Evolutionary conservation across 2,113 vertebrate genomes (phyloP).

Genomic region (Pycnonotus jocosus): DNA sequence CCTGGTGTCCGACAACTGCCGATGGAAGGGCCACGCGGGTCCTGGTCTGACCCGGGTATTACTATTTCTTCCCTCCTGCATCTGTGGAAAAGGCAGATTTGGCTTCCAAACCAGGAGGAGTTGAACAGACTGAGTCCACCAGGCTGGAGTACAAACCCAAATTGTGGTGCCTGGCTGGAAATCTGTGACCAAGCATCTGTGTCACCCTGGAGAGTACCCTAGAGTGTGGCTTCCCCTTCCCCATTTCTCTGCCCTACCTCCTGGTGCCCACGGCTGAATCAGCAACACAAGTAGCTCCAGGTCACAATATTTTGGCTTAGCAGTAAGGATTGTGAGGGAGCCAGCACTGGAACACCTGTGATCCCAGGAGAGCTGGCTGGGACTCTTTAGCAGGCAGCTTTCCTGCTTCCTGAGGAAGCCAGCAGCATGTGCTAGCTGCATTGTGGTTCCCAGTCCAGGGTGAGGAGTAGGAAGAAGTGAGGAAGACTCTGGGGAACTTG

Average conservation of each 20-base stretch:
- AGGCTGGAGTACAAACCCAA: neutral
- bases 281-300: neutral
- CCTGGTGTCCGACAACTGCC: fast-evolving
- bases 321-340: neutral
- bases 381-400: neutral
- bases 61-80: neutral
- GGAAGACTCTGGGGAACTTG: neutral
- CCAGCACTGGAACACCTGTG: neutral
- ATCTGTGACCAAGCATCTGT: neutral
- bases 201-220: neutral
- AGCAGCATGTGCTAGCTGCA: neutral
- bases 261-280: neutral
- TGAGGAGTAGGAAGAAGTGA: neutral
- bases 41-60: neutral
- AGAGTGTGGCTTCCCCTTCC: neutral
- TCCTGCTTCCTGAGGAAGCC: neutral
- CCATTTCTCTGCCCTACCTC: neutral
- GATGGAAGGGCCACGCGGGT: fast-evolving
- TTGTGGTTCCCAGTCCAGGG: neutral
- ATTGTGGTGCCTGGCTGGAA: neutral
- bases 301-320: neutral
- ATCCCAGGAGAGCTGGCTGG: neutral
- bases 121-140: neutral
- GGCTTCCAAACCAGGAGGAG: neutral
- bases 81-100: neutral